Conservation (phyloP, 1,140 invertebrate species). For the Olivierus martensii region DNA sequence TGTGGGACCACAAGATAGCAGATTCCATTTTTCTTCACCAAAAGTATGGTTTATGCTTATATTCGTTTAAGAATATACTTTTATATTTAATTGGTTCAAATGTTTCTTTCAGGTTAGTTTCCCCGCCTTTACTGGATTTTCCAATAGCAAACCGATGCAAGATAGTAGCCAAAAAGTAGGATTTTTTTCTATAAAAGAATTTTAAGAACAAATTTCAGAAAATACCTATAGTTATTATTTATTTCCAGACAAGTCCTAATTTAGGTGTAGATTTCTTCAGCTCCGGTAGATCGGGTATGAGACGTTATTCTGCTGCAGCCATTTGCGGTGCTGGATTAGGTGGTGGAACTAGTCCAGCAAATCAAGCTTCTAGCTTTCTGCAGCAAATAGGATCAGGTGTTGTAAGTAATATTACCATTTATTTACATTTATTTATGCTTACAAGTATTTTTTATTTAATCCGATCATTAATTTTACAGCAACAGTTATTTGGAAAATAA, state of each 20-base stretch:
- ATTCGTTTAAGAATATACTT: too few relatives aligned
- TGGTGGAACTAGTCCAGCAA: constrained; percentile 6
- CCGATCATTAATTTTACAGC: not conserved
- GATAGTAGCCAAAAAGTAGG: not conserved
- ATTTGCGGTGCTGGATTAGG: constrained; percentile 11
- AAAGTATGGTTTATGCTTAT: constrained; percentile 4
- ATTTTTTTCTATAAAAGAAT: not conserved
- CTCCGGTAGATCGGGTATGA: constrained; percentile 11
- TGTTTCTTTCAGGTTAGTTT: too few relatives aligned
- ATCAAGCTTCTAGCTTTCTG: constrained; percentile 20
- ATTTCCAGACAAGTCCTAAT: constrained; percentile 11
- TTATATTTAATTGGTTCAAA: too few relatives aligned
- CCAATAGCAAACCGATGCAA: not conserved
- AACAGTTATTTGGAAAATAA: constrained; percentile 18
- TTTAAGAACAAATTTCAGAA: not conserved
- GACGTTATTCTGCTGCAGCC: constrained; percentile 20
- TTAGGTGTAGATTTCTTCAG: constrained; percentile 21
- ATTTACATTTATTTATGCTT: not conserved
- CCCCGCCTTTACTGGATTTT: not conserved
- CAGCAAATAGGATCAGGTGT: constrained; percentile 27
- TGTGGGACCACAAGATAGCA: constrained; percentile 68
- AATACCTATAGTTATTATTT: not conserved
- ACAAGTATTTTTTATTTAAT: not conserved
- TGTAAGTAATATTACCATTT: constrained; percentile 16
- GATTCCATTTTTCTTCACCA: constrained; percentile 36